A percentile compares a stretch with the other conserved stretches of the same genome.
Evolutionary conservation across 1,140 invertebrate genomes (phyloP).

Genomic region (Odontomachus brunneus): DNA sequence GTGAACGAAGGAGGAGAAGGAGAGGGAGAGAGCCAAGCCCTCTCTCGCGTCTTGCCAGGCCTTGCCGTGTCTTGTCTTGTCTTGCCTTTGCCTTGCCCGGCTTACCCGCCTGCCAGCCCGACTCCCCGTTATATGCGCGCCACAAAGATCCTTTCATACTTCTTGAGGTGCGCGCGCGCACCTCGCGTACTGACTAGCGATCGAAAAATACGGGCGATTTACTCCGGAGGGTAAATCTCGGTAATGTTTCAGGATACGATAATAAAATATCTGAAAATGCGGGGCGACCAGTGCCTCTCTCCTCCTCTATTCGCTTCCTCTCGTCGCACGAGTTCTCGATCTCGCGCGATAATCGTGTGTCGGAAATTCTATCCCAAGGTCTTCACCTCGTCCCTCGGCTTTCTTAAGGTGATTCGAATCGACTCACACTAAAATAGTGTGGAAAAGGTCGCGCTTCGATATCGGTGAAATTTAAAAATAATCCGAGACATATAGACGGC

Average conservation of each 20-base stretch:
- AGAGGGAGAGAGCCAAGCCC: slow-evolving; percentile 64
- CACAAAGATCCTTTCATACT: slow-evolving; percentile 77
- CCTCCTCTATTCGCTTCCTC: not conserved
- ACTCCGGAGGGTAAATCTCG: not conserved
- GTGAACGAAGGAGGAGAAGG: not conserved
- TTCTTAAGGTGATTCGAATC: not conserved
- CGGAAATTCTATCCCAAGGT: not conserved
- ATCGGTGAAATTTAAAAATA: too few relatives aligned
- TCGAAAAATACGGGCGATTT: slow-evolving; percentile 1
- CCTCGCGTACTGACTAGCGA: not conserved
- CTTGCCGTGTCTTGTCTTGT: slow-evolving; percentile 45
- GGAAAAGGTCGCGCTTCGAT: not conserved
- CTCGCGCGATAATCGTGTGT: not conserved
- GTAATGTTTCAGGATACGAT: not conserved
- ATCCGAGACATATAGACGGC: not conserved
- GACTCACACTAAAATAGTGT: not conserved
- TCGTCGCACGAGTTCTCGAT: not conserved
- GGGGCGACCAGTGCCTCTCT: not conserved
- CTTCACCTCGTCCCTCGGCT: not conserved
- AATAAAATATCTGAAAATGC: not conserved
- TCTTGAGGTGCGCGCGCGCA: slow-evolving; percentile 71
- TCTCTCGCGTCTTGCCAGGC: slow-evolving; percentile 58
- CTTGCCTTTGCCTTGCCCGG: slow-evolving; percentile 51
- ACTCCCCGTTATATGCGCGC: slow-evolving; percentile 74
- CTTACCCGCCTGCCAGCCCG: slow-evolving; percentile 64